A percentile compares a stretch with the other conserved stretches of the same genome.
phyloP scores from a whole-genome alignment of 2,888 invertebrate species.

The Calliopum simillimum region DNA sequence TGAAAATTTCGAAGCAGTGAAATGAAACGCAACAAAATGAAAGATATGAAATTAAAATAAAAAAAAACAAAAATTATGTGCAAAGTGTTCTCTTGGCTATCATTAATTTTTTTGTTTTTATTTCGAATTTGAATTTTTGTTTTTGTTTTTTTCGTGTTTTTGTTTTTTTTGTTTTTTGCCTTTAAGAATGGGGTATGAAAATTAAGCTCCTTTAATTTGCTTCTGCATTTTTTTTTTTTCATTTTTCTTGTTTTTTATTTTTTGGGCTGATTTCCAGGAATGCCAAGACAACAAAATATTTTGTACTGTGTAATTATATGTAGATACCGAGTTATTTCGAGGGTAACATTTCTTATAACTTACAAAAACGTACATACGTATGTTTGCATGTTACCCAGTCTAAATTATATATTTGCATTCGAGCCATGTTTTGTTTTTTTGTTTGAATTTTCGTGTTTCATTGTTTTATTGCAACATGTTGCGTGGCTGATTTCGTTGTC shows the following conservation, averaged over 20 bases:
- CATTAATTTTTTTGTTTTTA: slow-evolving; percentile 23
- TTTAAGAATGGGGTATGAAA: too few relatives aligned
- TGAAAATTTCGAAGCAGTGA: slow-evolving; percentile 21
- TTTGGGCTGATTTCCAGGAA: slow-evolving; percentile 19
- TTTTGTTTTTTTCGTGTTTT: background rate
- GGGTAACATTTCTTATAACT: background rate
- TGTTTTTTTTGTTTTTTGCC: background rate
- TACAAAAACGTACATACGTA: too few relatives aligned
- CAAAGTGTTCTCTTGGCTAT: slow-evolving; percentile 29
- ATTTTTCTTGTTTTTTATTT: background rate
- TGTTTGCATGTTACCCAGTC: too few relatives aligned
- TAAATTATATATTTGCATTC: background rate
- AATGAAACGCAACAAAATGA: slow-evolving; percentile 15
- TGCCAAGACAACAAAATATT: slow-evolving; percentile 5
- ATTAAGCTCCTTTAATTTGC: too few relatives aligned
- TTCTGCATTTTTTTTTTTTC: background rate
- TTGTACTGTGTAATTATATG: slow-evolving; percentile 16
- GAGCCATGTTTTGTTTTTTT: background rate
- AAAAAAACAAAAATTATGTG: slow-evolving; percentile 24
- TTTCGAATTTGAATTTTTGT: background rate
- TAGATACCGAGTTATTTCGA: slow-evolving; percentile 13
- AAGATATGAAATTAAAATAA: background rate
- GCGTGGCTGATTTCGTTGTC: too few relatives aligned
- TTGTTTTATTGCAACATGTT: background rate
- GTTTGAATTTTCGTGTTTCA: background rate